phyloP scores from a whole-genome alignment of 2,888 invertebrate species.

The Ophioninae sp. region DNA sequence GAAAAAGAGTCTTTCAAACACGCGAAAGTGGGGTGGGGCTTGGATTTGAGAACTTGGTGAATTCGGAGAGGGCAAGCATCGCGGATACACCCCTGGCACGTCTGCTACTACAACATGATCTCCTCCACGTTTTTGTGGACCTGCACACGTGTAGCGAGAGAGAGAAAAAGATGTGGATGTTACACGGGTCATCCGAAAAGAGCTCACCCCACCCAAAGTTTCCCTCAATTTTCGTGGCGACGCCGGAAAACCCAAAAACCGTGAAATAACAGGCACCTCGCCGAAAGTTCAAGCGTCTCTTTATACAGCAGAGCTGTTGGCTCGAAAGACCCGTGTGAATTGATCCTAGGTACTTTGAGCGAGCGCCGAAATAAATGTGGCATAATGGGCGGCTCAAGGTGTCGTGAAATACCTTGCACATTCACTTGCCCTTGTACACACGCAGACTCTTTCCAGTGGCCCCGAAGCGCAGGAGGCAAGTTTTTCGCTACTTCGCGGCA shows the following conservation, averaged over 20 bases:
- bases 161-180: slow-evolving; percentile 30
- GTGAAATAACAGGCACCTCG: neutral
- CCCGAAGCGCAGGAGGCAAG: slow-evolving; percentile 41
- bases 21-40: slow-evolving; percentile 26
- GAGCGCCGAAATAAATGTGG: neutral
- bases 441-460: slow-evolving; percentile 36
- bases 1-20: slow-evolving; percentile 56
- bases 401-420: neutral
- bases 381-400: neutral
- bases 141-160: slow-evolving; percentile 3
- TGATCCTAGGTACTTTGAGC: neutral
- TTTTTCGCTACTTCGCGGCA: slow-evolving; percentile 43
- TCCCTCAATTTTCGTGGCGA: neutral
- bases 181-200: neutral
- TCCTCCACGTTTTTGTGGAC: no score
- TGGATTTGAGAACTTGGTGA: slow-evolving; percentile 60
- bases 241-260: neutral
- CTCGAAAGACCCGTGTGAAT: neutral
- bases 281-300: neutral
- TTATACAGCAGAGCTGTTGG: neutral
- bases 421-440: neutral
- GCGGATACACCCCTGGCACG: slow-evolving; percentile 13
- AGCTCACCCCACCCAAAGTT: neutral
- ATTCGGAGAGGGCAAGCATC: slow-evolving; percentile 57
- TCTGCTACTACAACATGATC: slow-evolving; percentile 29